Evolutionary conservation across 2,113 vertebrate species (phyloP).

Genomic region (Aspidoscelis tigris): DNA sequence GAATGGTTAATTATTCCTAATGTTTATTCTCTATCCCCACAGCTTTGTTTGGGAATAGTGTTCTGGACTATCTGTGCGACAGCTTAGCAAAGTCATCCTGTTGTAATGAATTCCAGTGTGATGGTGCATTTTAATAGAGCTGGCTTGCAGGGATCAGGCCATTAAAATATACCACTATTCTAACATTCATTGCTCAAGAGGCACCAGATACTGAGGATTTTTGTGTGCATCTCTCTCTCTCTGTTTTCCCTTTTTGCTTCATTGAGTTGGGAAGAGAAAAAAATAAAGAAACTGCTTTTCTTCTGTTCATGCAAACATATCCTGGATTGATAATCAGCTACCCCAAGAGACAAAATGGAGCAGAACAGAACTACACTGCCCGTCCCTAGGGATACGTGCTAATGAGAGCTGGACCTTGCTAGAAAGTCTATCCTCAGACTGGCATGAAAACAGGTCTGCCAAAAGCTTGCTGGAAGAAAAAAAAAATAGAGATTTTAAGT

Average conservation of each 20-base stretch:
- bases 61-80: neutral
- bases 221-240: neutral
- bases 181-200: slow-evolving; percentile 1
- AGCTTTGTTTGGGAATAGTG: neutral
- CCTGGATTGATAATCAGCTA: slow-evolving; percentile 18
- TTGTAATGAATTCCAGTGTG: neutral
- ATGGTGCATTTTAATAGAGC: neutral
- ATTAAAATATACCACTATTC: slow-evolving; percentile 12
- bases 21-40: neutral
- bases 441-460: slow-evolving; percentile 26
- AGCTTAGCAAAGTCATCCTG: neutral
- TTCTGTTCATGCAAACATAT: neutral
- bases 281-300: neutral
- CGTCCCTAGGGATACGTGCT: slow-evolving; percentile 31
- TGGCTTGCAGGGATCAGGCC: neutral
- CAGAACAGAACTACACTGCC: slow-evolving; percentile 45
- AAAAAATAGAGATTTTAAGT: slow-evolving; percentile 28
- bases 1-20: neutral
- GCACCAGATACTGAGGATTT: slow-evolving; percentile 10
- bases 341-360: slow-evolving; percentile 16
- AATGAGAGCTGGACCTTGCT: slow-evolving; percentile 35
- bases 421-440: neutral
- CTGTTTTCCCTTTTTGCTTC: too few relatives aligned
- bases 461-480: slow-evolving; percentile 12
- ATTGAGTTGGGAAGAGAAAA: neutral